These are phyloP conservation scores for Cataglyphis altisquamis DNA, from an alignment of 2,888 invertebrate species.

Conservation along the genomic window DNA sequence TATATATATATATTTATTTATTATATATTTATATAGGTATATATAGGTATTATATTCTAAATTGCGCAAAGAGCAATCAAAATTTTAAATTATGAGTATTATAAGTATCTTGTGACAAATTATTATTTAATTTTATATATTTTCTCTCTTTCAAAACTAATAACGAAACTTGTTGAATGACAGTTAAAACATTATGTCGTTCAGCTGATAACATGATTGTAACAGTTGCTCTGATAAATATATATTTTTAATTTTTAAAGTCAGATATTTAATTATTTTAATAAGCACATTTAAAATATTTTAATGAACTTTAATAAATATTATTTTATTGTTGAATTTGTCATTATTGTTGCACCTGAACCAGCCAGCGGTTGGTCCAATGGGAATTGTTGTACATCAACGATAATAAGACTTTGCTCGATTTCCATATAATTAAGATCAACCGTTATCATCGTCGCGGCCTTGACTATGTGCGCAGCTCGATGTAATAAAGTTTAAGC, in stretches of 20 bases:
- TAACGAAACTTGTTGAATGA: background rate
- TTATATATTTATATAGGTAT: background rate
- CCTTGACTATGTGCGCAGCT: conserved; percentile 53
- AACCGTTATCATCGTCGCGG: conserved; percentile 50
- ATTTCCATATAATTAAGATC: conserved; percentile 66
- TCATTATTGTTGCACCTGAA: background rate
- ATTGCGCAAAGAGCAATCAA: background rate
- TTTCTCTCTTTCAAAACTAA: background rate
- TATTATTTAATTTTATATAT: background rate
- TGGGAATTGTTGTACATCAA: conserved; percentile 28
- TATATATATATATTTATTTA: too few relatives aligned
- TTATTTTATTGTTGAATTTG: background rate
- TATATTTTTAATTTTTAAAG: background rate
- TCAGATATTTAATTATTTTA: background rate
- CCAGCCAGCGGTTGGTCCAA: background rate
- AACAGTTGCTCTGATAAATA: background rate
- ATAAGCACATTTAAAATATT: background rate
- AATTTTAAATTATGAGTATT: background rate
- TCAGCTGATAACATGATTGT: background rate
- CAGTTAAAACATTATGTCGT: background rate
- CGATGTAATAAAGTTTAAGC: conserved; percentile 71
- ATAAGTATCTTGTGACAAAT: background rate
- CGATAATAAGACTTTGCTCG: conserved; percentile 41
- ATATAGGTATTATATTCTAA: background rate
- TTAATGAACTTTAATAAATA: background rate